Conservation (phyloP, 2,888 invertebrate genomes). For the Drosophila incognita region DNA sequence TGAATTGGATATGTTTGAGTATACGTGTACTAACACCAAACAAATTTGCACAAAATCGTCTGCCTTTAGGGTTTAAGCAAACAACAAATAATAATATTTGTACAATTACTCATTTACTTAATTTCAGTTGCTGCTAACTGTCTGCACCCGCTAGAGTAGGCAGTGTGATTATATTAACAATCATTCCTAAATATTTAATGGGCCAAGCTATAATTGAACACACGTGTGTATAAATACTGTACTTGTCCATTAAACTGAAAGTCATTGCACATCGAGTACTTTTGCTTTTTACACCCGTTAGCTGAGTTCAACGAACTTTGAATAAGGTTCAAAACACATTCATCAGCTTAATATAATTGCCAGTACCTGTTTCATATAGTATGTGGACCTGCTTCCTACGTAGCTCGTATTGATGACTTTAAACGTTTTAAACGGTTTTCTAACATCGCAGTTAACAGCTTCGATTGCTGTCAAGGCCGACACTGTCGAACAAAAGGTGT, state of each 20-base stretch:
- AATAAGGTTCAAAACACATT: background rate
- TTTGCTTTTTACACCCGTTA: background rate
- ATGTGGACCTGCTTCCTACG: background rate
- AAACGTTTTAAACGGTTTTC: constrained; percentile 3
- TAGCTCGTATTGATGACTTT: background rate
- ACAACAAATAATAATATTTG: background rate
- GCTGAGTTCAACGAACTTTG: background rate
- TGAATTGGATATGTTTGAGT: background rate
- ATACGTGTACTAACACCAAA: background rate
- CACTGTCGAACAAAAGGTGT: constrained; percentile 21
- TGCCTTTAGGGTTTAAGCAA: background rate
- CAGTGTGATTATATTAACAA: background rate
- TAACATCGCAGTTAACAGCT: constrained; percentile 11
- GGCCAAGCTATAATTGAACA: background rate
- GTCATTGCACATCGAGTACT: background rate
- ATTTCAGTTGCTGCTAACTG: background rate
- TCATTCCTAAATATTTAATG: background rate
- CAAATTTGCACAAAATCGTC: background rate
- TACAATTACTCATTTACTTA: background rate
- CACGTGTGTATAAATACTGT: background rate
- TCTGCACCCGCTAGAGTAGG: background rate
- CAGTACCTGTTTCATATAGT: background rate
- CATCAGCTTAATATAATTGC: background rate
- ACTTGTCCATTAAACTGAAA: background rate
- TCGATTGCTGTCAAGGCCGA: constrained; percentile 44